These are phyloP conservation scores for Rhipidura dahli DNA, from an alignment of 2,113 vertebrate species.

Conservation along the genomic window DNA sequence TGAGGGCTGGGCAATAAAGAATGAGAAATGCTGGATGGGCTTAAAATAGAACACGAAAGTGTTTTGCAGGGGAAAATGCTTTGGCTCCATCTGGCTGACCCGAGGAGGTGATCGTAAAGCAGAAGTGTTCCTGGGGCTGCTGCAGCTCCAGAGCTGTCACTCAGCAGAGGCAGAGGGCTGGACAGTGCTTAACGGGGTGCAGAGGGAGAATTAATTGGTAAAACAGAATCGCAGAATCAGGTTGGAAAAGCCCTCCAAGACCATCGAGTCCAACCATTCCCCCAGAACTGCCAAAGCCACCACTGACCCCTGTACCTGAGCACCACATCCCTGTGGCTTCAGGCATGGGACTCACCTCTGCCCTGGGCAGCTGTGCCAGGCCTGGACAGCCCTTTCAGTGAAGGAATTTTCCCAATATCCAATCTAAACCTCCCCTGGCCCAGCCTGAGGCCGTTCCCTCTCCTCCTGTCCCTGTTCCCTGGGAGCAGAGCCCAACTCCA, in stretches of 20 bases:
- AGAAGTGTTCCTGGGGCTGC: neutral
- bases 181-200: neutral
- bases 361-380: neutral
- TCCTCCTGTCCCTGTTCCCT: neutral
- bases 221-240: too few species aligned
- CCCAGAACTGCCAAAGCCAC: neutral
- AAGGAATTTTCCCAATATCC: neutral
- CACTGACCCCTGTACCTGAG: rapidly evolving
- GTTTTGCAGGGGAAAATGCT: neutral
- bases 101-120: neutral
- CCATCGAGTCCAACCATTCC: neutral
- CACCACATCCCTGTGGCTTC: neutral
- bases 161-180: neutral
- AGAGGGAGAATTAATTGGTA: neutral
- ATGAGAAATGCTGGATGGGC: neutral
- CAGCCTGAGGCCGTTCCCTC: neutral
- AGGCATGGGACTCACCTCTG: neutral
- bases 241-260: neutral
- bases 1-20: neutral
- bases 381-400: neutral
- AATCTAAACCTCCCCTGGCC: neutral
- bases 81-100: neutral
- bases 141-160: neutral
- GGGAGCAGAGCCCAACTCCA: neutral
- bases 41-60: neutral